phyloP scores from a whole-genome alignment of 2,797 vertebrate species.

The Champsocephalus esox region DNA sequence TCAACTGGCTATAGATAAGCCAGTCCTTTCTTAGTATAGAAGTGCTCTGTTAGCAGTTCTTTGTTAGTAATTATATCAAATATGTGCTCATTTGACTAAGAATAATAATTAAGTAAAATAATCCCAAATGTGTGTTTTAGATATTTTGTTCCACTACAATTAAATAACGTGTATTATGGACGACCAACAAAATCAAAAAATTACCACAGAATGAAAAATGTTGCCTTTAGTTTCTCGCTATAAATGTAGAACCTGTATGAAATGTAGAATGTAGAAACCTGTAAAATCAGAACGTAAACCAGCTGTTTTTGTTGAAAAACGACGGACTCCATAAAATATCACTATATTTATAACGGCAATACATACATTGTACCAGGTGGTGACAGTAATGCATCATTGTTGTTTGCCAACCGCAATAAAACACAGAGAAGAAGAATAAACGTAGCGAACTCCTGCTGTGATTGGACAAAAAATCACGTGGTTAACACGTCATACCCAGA shows the following conservation, averaged over 20 bases:
- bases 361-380: neutral
- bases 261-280: neutral
- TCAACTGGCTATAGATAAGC: too few relatives aligned
- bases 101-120: too few relatives aligned
- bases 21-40: too few relatives aligned
- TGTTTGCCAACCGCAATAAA: neutral
- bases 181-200: too few relatives aligned
- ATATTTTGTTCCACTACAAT: too few relatives aligned
- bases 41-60: too few relatives aligned
- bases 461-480: slow-evolving; percentile 56
- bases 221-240: too few relatives aligned
- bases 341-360: neutral
- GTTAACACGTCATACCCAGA: slow-evolving; percentile 43
- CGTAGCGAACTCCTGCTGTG: neutral
- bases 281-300: neutral
- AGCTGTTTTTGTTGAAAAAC: neutral
- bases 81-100: too few relatives aligned
- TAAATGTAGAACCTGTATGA: neutral
- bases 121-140: too few relatives aligned
- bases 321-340: neutral
- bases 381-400: neutral
- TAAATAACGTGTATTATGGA: too few relatives aligned
- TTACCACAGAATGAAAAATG: too few relatives aligned
- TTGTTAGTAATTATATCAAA: too few relatives aligned
- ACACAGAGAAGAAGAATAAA: slow-evolving; percentile 30